Base-by-base conservation (phyloP, 2,888 invertebrate genomes). In the Microctonus brassicae region DNA sequence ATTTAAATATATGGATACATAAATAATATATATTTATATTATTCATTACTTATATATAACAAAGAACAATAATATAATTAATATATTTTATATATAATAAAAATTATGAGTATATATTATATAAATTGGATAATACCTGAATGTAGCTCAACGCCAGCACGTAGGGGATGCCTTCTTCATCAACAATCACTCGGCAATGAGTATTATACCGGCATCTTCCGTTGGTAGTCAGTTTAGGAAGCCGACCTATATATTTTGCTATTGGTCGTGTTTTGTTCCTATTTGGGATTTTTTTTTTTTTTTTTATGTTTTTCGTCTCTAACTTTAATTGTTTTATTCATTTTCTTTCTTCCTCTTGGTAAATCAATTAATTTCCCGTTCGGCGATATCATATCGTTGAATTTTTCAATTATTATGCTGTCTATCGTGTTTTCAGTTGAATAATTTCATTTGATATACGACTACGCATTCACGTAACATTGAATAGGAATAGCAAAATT, bases 101-200 rank as follows among this genome's bases (percentile, higher is more conserved):
- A 84, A 81, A 88, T 85, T 87, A 87, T 88, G 88, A 88, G 47
- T 47, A 47, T 47, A 88, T 88, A 89, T 47, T 88, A 87, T 88
- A 90, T 89, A 89, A 88, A 88, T 89, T 90, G 88, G 89, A 89
- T 90, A 90, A 90, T 90, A 90, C 90, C 90, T 90, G 90, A 87
- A 88, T 89, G 89, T 87, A 88, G 88, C 86, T 84, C 82, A 47
- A 83, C 85, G 83, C 86, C 87, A 86, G 87, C 86, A 79, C 83
- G 86, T 81, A 84, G 86, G 86, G 86, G 87, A 84, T 86, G 87
- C 82, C 85, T 85, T 87, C 87, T 87, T 87, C 86, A 86, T 86
- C 84, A 81, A 86, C 83, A 87, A 85, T 86, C 86, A 87, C 84
- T 86, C 84, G 84, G 86, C 87, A 87, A 84, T 87, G 85, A 85